These are phyloP conservation scores for Morelia viridis DNA, from an alignment of 2,797 vertebrate species.

Conservation along the genomic window DNA sequence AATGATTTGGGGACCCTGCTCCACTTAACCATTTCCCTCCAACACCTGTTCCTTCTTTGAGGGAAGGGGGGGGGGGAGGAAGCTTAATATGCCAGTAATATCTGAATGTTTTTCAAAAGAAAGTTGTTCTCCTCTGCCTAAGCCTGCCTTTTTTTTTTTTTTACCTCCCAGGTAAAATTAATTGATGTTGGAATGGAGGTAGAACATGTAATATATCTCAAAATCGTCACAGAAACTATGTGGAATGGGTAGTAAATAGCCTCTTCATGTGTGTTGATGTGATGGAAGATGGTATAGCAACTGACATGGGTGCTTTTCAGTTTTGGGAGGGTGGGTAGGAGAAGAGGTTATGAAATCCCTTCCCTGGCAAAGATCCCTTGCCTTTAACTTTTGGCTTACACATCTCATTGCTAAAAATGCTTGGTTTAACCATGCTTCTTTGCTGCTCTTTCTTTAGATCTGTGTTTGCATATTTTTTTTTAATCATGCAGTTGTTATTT, in stretches of 20 bases:
- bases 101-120: slow-evolving; percentile 51
- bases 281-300: slow-evolving; percentile 32
- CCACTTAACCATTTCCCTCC: background rate
- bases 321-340: slow-evolving; percentile 38
- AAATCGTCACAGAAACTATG: slow-evolving; percentile 35
- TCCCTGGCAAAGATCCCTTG: slow-evolving; percentile 38
- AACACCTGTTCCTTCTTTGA: slow-evolving; percentile 54
- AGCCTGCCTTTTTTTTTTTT: slow-evolving; percentile 52
- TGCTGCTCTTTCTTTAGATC: background rate
- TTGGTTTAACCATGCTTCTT: slow-evolving; percentile 13
- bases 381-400: slow-evolving; percentile 63
- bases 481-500: slow-evolving; percentile 26
- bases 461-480: background rate
- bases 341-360: slow-evolving; percentile 40
- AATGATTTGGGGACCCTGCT: slow-evolving; percentile 38
- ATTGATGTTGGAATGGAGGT: slow-evolving; percentile 38
- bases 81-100: slow-evolving; percentile 54
- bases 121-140: slow-evolving; percentile 68
- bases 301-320: slow-evolving; percentile 42
- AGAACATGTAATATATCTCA: background rate
- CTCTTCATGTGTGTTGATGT: slow-evolving; percentile 18
- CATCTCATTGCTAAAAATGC: slow-evolving; percentile 18
- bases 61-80: slow-evolving; percentile 12
- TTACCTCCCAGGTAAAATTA: slow-evolving; percentile 70
- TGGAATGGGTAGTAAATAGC: slow-evolving; percentile 34